Percentiles rank a stretch among this genome's conserved stretches.
These are phyloP conservation scores for Amorpha juglandis DNA, from an alignment of 2,888 invertebrate species.

Conservation along the genomic window DNA sequence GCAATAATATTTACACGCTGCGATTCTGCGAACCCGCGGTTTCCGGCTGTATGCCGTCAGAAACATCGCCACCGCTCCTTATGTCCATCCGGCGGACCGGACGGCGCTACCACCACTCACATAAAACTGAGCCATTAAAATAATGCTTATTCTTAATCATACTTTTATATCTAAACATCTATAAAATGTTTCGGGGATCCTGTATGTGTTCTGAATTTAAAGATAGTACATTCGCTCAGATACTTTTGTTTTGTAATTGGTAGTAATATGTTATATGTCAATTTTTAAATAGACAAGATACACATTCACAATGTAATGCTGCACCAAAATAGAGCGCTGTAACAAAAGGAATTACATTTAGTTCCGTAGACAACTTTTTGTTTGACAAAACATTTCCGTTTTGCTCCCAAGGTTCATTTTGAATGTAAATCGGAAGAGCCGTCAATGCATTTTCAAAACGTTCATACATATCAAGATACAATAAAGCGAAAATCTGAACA, in stretches of 20 bases:
- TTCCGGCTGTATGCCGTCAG: slow-evolving; percentile 50
- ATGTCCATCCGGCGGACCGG: slow-evolving; percentile 48
- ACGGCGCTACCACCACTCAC: slow-evolving; percentile 38
- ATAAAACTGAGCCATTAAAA: slow-evolving; percentile 46
- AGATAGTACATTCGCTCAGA: background rate
- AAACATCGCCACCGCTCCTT: slow-evolving; percentile 26
- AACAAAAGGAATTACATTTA: slow-evolving; percentile 9
- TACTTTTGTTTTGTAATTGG: background rate
- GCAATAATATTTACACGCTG: slow-evolving; percentile 65
- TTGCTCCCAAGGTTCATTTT: slow-evolving; percentile 5
- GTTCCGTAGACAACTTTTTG: slow-evolving; percentile 17
- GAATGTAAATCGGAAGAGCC: slow-evolving; percentile 18
- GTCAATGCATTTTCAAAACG: slow-evolving; percentile 20
- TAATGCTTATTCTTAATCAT: slow-evolving; percentile 34
- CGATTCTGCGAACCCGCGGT: slow-evolving; percentile 70
- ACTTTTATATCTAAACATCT: slow-evolving; percentile 14
- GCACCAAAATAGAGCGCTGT: background rate
- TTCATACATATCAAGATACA: slow-evolving; percentile 1
- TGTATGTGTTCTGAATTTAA: slow-evolving; percentile 13
- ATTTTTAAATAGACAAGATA: background rate
- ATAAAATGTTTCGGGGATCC: slow-evolving; percentile 6
- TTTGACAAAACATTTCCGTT: slow-evolving; percentile 11
- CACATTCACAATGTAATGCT: background rate
- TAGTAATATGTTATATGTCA: background rate
- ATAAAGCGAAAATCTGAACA: slow-evolving; percentile 17